Percentiles rank a stretch among this genome's conserved stretches.
phyloP scores from a whole-genome alignment of 2,797 vertebrate genomes.

The Phrynocephalus forsythii region DNA sequence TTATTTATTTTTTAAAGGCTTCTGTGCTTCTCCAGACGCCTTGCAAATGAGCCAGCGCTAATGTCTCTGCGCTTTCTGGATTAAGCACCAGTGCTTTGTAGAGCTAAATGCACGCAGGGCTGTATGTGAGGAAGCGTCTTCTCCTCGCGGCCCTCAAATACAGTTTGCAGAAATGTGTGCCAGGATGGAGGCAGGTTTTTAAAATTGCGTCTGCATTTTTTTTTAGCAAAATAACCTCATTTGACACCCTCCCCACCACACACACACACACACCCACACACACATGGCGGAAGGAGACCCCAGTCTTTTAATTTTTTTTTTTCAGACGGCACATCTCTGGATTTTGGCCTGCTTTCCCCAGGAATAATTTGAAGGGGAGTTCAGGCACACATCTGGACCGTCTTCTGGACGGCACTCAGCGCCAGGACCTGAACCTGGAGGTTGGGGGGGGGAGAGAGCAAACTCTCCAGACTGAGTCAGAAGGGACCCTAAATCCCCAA shows the following conservation, averaged over 20 bases:
- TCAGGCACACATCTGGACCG: no score
- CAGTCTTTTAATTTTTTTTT: no score
- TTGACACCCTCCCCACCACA: not conserved
- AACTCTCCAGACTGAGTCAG: no score
- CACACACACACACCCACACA: not conserved
- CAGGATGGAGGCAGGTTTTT: not conserved
- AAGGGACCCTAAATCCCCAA: no score
- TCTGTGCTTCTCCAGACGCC: conserved; percentile 8
- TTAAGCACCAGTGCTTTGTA: conserved; percentile 62
- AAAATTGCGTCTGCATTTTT: not conserved
- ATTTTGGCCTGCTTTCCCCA: no score
- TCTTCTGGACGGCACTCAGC: no score
- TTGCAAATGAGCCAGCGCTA: not conserved
- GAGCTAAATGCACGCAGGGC: conserved; percentile 48
- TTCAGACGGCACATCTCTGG: no score
- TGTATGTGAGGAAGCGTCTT: no score
- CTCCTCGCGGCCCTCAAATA: not conserved
- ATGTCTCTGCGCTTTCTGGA: not conserved
- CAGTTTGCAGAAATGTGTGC: not conserved
- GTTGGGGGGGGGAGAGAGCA: no score
- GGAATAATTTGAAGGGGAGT: no score
- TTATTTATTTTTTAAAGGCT: not conserved
- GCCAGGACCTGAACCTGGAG: no score
- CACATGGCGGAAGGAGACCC: no score
- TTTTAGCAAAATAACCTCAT: not conserved